Conservation (phyloP, 2,113 vertebrate species). For the Xiphias gladius region DNA sequence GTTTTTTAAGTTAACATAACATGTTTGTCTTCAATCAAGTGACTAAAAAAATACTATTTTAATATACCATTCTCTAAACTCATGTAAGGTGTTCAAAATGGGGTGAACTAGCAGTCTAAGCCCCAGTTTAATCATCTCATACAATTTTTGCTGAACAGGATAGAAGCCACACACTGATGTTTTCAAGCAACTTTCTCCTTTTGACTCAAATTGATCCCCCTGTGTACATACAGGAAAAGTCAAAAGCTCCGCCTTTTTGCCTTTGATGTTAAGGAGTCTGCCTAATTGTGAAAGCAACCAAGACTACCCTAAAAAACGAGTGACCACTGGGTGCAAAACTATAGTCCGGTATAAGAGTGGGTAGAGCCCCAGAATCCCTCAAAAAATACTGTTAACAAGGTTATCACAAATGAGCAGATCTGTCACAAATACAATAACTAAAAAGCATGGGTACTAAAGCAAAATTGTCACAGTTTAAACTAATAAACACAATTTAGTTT, state of each 20-base stretch:
- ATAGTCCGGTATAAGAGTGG: too few species aligned
- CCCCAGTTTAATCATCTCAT: slow-evolving; percentile 12
- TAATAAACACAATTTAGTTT: background rate
- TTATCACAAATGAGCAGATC: slow-evolving; percentile 27
- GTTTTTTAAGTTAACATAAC: background rate
- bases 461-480: background rate
- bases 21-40: background rate
- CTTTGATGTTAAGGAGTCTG: slow-evolving; percentile 58
- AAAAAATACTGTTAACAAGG: background rate
- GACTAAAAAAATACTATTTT: background rate
- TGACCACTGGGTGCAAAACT: background rate
- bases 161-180: slow-evolving; percentile 23
- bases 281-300: slow-evolving; percentile 35
- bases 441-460: too few species aligned
- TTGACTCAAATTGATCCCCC: slow-evolving; percentile 63
- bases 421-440: background rate
- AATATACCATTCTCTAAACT: background rate
- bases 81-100: background rate
- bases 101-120: background rate
- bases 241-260: slow-evolving; percentile 27
- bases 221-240: slow-evolving; percentile 31
- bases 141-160: slow-evolving; percentile 13
- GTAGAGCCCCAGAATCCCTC: background rate
- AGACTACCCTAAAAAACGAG: background rate
- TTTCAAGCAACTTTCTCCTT: slow-evolving; percentile 29